Evolutionary conservation across 2,797 vertebrate genomes (phyloP), one percentile per base, ranked within the genome.

Genomic region (Masticophis lateralis): DNA sequence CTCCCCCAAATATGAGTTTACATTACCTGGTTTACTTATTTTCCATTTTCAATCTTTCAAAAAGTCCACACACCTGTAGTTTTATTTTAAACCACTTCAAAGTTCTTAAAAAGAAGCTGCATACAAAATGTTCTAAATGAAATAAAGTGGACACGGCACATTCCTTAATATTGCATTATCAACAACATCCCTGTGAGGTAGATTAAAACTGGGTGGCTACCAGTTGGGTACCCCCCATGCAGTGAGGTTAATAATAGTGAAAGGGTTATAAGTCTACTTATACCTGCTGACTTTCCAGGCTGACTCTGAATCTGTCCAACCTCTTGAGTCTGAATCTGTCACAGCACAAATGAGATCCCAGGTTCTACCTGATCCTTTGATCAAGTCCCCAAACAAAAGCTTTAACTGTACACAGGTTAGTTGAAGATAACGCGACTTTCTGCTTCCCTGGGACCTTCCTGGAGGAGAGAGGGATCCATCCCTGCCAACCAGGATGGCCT

Each of bases 61-160:
- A 53, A 53, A 28, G 18, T 10, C 13, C 59, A 37, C 2, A 13
- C 5, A 43, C 25, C 18, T 20, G n/a, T 6, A 0, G 7, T 51
- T 10, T 83, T 47, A 47, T 83, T 47, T 83, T 83, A 47, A 47
- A 83, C 37, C 37, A 25, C 32, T 69, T 14, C 12, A 0, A 83
- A 11, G 5, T 57, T 47, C 27, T 92, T 92, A 10, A 16, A 51
- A 12, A 25, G 3, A 74, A 83, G 25, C 51, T 4, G 5, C 18
- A 10, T 12, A 12, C 10, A 47, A 83, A 83, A 83, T 13, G 22
- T 25, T 47, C 47, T 5, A 12, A 47, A 47, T 47, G 22, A 2
- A 47, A 83, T 47, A 12, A 83, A 47, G 2, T 22, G 74, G 74
- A 1, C 20, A 0, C 0, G 2, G 4, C 37, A 2, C 1, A 1